phyloP scores from a whole-genome alignment of 2,113 vertebrate genomes.

The western clawed frog (Xenopus tropicalis) region UCB_Xtro_10.0 CM004447.2:67386001-67386500 shows the following conservation, averaged over 20 bases:
- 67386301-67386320: conserved; percentile 92
- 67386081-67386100: too few relatives aligned
- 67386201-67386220: conserved; percentile 42
- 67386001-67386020: too few relatives aligned
- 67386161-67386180: too few relatives aligned
- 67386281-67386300: conserved; percentile 97
- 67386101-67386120: too few relatives aligned
- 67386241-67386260: conserved; percentile 65
- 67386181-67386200: too few relatives aligned
- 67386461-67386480: not conserved
- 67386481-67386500: not conserved
- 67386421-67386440: not conserved
- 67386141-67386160: too few relatives aligned
- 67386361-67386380: conserved; percentile 53
- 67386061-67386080: too few relatives aligned
- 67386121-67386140: too few relatives aligned
- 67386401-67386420: not conserved
- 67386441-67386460: not conserved
- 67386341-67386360: conserved; percentile 57
- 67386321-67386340: conserved; percentile 79
- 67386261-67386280: conserved; percentile 77
- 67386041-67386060: too few relatives aligned
- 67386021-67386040: too few relatives aligned
- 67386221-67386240: conserved; percentile 73
- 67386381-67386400: conserved; percentile 44